These are phyloP conservation scores for Corydoras maculifer DNA, from an alignment of 2,113 vertebrate genomes.

Conservation along the genomic window DNA sequence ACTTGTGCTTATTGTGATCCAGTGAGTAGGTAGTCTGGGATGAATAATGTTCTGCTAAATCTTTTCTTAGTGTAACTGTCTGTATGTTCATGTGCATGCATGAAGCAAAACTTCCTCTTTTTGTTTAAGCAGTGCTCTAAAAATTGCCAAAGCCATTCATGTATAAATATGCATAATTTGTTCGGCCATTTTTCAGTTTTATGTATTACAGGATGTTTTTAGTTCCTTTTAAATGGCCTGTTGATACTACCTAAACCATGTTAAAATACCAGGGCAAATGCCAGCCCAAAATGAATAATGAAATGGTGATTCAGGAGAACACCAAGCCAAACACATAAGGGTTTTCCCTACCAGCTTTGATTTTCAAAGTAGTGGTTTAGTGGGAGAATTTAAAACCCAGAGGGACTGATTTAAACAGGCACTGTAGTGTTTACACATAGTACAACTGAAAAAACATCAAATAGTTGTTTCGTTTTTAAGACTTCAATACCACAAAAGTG, in stretches of 20 bases:
- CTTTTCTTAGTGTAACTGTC: constrained; percentile 1
- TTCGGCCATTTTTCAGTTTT: no score
- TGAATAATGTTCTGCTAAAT: neutral
- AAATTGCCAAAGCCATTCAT: no score
- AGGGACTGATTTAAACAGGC: neutral
- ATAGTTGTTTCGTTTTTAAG: no score
- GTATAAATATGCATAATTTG: no score
- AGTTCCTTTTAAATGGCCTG: no score
- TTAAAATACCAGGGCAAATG: no score
- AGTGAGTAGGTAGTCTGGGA: neutral
- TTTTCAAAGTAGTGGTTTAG: neutral
- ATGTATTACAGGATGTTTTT: no score
- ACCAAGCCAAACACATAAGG: neutral
- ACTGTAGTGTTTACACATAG: neutral
- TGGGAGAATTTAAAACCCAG: neutral
- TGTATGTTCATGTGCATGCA: neutral
- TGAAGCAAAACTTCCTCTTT: neutral
- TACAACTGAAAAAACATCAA: neutral
- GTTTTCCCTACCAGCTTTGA: neutral
- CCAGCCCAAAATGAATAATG: neutral
- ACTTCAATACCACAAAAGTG: no score
- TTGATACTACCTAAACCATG: no score
- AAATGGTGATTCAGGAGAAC: neutral
- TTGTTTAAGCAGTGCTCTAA: neutral
- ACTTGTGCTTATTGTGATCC: neutral